phyloP scores from a whole-genome alignment of 2,888 invertebrate species.

The Craniophora ligustri region DNA sequence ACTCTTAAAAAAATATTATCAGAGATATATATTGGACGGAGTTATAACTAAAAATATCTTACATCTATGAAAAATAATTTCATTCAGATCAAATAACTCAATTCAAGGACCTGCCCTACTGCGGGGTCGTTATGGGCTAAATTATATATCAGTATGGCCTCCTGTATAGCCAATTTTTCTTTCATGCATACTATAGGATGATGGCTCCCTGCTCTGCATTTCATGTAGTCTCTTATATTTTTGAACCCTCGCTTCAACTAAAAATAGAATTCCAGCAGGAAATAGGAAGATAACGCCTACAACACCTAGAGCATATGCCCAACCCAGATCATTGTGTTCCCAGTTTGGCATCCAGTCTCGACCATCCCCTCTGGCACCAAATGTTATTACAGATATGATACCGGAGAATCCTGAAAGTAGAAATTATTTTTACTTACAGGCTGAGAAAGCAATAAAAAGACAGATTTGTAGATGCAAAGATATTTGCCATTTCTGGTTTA shows the following conservation, averaged over 20 bases:
- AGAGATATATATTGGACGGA: constrained; percentile 40
- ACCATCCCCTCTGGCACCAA: constrained; percentile 96
- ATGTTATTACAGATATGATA: constrained; percentile 94
- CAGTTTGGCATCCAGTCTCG: constrained; percentile 98
- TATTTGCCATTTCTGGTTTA: no score
- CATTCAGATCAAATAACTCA: no score
- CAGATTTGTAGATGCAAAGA: no score
- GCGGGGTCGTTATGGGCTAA: not conserved
- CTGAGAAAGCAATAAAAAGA: no score
- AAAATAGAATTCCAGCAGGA: constrained; percentile 93
- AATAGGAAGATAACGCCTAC: constrained; percentile 93
- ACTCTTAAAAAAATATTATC: not conserved
- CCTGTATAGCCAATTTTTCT: constrained; percentile 87
- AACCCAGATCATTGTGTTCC: constrained; percentile 98
- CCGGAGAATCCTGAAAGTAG: constrained; percentile 92
- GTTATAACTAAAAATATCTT: constrained; percentile 4
- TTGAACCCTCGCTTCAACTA: constrained; percentile 94
- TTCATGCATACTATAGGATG: constrained; percentile 91
- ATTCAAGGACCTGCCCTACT: not conserved
- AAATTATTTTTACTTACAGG: not conserved
- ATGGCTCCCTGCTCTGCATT: constrained; percentile 90
- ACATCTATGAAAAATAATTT: no score
- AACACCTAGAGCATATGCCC: constrained; percentile 96
- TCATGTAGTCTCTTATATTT: constrained; percentile 92
- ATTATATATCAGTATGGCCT: constrained; percentile 92